These are phyloP conservation scores for Tenualosa thibaudeaui DNA, from an alignment of 2,797 vertebrate species.

Conservation along the genomic window DNA sequence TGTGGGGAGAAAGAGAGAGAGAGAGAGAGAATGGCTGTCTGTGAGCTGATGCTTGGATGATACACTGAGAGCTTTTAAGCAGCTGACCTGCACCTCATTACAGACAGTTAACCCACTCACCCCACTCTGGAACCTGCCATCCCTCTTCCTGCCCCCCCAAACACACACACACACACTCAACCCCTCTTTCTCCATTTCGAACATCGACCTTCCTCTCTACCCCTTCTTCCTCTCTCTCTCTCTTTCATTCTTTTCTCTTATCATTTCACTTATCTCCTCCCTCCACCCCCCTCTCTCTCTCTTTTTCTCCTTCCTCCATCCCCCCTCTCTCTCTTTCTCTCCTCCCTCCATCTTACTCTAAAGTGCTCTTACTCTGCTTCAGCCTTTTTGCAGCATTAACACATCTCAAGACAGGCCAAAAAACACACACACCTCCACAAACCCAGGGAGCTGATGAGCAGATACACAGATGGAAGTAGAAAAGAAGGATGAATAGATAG, in stretches of 20 bases:
- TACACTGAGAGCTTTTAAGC: conserved; percentile 51
- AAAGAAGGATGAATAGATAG: not conserved
- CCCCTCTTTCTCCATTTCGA: not conserved
- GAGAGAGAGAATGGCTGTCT: conserved; percentile 35
- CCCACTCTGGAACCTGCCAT: conserved; percentile 27
- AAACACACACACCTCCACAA: not conserved
- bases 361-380: not conserved
- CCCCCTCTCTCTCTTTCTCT: not conserved
- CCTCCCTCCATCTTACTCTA: not conserved
- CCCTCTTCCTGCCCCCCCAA: not conserved
- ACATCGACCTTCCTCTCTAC: not conserved
- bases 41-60: conserved; percentile 35
- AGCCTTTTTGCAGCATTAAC: not conserved
- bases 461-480: not conserved
- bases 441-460: not conserved
- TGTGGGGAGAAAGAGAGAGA: too few species aligned
- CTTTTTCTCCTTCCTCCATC: not conserved
- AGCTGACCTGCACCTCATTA: conserved; percentile 56
- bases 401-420: not conserved
- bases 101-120: conserved; percentile 55
- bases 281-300: conserved; percentile 9
- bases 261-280: not conserved
- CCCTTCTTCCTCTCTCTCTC: not conserved
- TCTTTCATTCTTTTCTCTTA: not conserved
- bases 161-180: not conserved